A percentile compares a stretch with the other conserved stretches of the same genome.
Conservation (phyloP, 2,888 invertebrate species). For the Rhorus exstirpatorius region DNA sequence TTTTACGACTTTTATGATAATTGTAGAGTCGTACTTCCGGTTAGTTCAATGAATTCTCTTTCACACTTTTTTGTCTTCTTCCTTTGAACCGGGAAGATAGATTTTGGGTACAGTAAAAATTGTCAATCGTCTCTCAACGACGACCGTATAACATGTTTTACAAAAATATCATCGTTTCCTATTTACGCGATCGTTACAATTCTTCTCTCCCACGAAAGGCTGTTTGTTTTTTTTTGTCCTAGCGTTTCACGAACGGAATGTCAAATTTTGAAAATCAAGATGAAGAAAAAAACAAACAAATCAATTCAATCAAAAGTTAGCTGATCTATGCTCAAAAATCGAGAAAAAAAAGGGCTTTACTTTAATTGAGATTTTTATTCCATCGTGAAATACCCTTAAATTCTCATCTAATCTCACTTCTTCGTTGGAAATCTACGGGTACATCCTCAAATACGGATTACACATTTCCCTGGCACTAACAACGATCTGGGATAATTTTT, state of each 20-base stretch:
- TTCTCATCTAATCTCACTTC: too few species aligned
- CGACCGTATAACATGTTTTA: constrained; percentile 78
- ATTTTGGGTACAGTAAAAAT: constrained; percentile 54
- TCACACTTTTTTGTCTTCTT: neutral
- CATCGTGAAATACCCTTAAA: too few species aligned
- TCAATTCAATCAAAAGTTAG: constrained; percentile 41
- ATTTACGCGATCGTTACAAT: constrained; percentile 37
- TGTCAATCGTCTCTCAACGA: constrained; percentile 58
- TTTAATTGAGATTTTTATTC: too few species aligned
- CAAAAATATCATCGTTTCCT: constrained; percentile 76
- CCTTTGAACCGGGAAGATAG: constrained; percentile 37
- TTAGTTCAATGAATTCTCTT: constrained; percentile 3
- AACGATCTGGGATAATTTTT: neutral
- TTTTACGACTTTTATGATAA: constrained; percentile 9
- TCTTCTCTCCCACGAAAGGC: constrained; percentile 25
- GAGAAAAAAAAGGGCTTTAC: too few species aligned
- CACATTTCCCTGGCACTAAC: neutral
- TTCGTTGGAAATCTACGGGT: neutral
- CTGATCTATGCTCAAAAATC: neutral
- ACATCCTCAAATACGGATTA: neutral
- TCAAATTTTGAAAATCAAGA: constrained; percentile 28
- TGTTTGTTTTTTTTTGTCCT: constrained; percentile 32
- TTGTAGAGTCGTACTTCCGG: constrained; percentile 19
- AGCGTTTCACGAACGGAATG: constrained; percentile 60
- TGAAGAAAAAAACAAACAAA: neutral